phyloP scores from a whole-genome alignment of 2,113 vertebrate genomes.

The Anolis sagrei region DNA sequence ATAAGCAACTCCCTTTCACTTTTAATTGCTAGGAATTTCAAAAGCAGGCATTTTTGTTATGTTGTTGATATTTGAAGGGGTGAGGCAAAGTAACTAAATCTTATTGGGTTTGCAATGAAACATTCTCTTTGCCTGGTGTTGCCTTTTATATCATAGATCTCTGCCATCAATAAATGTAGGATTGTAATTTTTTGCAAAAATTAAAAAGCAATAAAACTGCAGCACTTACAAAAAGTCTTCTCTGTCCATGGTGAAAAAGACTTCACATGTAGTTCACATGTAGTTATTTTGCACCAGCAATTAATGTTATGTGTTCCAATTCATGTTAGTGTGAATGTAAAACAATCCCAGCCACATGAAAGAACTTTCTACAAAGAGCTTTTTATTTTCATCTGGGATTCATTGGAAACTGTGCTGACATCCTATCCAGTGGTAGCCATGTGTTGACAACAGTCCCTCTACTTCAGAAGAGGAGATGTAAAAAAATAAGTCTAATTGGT shows the following conservation, averaged over 20 bases:
- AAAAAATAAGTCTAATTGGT: constrained; percentile 47
- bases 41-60: background rate
- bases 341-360: background rate
- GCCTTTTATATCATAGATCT: background rate
- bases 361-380: constrained; percentile 30
- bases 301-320: background rate
- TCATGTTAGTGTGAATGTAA: background rate
- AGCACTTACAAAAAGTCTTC: rapidly evolving
- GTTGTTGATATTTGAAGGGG: background rate
- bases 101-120: background rate
- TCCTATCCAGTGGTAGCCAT: background rate
- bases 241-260: background rate
- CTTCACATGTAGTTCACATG: constrained; percentile 2
- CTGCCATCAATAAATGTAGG: background rate
- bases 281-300: background rate
- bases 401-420: constrained; percentile 53
- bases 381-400: constrained; percentile 25
- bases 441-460: constrained; percentile 50
- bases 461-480: constrained; percentile 32
- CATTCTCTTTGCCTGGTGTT: background rate
- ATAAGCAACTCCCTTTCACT: background rate
- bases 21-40: background rate
- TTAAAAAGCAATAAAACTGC: background rate
- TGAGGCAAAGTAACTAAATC: background rate
- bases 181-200: background rate